Evolutionary conservation across 2,113 vertebrate genomes (phyloP).

Genomic region (Hippopotamus amphibius): DNA sequence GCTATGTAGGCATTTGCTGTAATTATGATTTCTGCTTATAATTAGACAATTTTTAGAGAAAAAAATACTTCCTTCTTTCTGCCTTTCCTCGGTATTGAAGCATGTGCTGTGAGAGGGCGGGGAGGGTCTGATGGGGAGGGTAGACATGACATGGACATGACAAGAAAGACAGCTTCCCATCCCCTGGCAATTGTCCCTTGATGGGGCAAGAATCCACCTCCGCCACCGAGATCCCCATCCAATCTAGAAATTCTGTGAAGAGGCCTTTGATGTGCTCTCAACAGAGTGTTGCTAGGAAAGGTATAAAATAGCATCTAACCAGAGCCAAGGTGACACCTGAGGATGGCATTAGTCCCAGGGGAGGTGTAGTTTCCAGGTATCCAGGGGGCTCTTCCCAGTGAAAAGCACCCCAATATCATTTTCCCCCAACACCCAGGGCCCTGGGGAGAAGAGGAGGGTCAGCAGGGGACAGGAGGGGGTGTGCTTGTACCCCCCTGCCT

Average conservation of each 20-base stretch:
- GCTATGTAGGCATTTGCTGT: background rate
- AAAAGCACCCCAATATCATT: background rate
- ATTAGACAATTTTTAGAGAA: background rate
- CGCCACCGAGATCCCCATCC: background rate
- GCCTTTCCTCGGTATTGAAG: background rate
- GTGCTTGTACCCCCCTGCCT: background rate
- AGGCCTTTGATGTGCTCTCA: background rate
- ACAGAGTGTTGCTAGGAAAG: background rate
- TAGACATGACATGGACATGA: rapidly evolving
- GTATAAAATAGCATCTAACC: background rate
- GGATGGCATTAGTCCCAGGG: background rate
- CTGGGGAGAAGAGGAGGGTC: too few species aligned
- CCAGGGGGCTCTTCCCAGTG: background rate
- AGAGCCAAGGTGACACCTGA: background rate
- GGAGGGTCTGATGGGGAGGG: rapidly evolving
- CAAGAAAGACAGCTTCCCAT: background rate
- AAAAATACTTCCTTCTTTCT: background rate
- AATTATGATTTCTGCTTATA: background rate
- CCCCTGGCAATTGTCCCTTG: background rate
- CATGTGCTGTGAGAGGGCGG: background rate
- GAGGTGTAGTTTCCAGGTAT: background rate
- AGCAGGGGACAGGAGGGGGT: background rate
- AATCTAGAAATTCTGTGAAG: background rate
- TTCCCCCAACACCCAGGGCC: background rate
- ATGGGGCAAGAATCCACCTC: too few species aligned